Base-by-base conservation (phyloP, 2,888 invertebrate species). In the Polylopha cassiicola region DNA sequence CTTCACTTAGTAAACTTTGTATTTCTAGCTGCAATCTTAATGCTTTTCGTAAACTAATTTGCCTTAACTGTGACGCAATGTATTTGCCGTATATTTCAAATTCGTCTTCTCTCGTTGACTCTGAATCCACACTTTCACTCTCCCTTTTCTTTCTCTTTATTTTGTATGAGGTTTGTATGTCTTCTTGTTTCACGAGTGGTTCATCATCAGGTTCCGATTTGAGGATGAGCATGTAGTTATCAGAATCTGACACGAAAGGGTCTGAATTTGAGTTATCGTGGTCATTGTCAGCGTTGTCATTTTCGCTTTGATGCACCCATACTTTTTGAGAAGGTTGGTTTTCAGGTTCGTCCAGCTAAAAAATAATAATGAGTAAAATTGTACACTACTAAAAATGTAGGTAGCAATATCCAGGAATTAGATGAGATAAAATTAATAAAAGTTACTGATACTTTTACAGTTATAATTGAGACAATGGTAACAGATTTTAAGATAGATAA, bases 71-170 rank as follows among this genome's bases (percentile, higher is more conserved):
- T 27, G 77, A 62, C 5, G 84, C 84, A 18, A 85, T 76, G 38
- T 74, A 82, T 52, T 76, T 79, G 0, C 82, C 84, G 50, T 82
- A 85, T 16, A 82, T 74, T 50, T 84, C 84, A 66, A 81, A 85
- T 44, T 85, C 85, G 59, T 85, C 85, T 23, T 82, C 80, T 28
- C 44, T 66, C 3, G 26, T 37, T 11, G 51, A 52, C 36, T 64
- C 65, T 23, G 51, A 20, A 42, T 66, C 64, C 39, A 59, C 48
- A 34, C 63, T 69, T 0, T 50, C 53, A 38, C 58, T 44, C 17
- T 54, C 61, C 55, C 72, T 77, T 48, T 65, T 73, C 52, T 68
- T 70, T 50, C n/a, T n/a, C n/a, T 68, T 75, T 21, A 47, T 50
- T 37, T 61, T 59, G 26, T 44, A 43, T 21, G 43, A 16, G 10